Percentiles rank a stretch among this genome's conserved stretches.
These are phyloP conservation scores for Drosophila phalerata DNA, from an alignment of 2,888 invertebrate genomes.

Conservation along the genomic window DNA sequence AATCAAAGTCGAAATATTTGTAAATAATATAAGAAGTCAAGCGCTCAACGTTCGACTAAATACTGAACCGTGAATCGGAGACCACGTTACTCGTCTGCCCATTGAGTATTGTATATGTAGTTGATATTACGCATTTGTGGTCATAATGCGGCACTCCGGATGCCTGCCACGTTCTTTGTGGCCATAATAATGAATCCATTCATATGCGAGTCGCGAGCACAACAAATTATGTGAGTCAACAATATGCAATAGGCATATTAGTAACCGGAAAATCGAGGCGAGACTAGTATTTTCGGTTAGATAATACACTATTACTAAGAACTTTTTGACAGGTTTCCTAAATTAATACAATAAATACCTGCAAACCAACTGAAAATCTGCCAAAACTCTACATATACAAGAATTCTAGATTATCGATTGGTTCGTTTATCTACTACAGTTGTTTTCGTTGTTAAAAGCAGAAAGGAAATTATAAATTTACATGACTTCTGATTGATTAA, in stretches of 20 bases:
- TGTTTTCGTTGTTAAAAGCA: background rate
- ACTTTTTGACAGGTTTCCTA: background rate
- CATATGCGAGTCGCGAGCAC: slow-evolving; percentile 51
- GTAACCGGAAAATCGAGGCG: slow-evolving; percentile 22
- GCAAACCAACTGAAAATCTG: background rate
- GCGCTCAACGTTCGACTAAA: slow-evolving; percentile 36
- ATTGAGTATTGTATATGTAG: slow-evolving; percentile 69
- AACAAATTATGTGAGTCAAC: slow-evolving; percentile 51
- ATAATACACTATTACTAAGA: background rate
- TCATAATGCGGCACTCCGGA: slow-evolving; percentile 55
- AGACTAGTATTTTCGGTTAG: background rate
- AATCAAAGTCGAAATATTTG: slow-evolving; percentile 21
- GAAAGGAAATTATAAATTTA: background rate
- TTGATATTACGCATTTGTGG: slow-evolving; percentile 55
- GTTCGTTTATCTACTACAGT: too few relatives aligned
- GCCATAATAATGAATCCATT: slow-evolving; percentile 50
- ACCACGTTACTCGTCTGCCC: slow-evolving; percentile 11
- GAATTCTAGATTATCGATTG: too few relatives aligned
- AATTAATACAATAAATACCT: background rate
- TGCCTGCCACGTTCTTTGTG: slow-evolving; percentile 51
- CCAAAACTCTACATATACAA: too few relatives aligned
- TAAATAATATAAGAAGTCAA: slow-evolving; percentile 22
- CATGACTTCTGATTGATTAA: too few relatives aligned
- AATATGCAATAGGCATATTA: slow-evolving; percentile 47
- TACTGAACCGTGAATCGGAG: slow-evolving; percentile 46